Evolutionary conservation across 2,797 vertebrate species (phyloP).

Genomic region (Petrocephalus schoutedeni): DNA sequence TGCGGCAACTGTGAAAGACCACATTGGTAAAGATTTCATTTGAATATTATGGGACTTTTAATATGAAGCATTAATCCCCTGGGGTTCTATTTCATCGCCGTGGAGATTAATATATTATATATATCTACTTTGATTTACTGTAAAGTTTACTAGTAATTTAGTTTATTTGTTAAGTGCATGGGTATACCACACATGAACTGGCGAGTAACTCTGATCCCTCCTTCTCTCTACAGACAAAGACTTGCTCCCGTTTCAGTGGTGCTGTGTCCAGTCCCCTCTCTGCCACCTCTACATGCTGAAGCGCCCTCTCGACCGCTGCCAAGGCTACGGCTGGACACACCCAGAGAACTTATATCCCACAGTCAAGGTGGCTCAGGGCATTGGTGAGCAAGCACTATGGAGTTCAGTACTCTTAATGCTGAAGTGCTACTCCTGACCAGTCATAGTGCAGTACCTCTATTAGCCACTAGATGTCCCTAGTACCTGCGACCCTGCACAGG

Average conservation of each 20-base stretch:
- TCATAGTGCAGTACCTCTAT: conserved; percentile 6
- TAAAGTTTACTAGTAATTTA: conserved; percentile 2
- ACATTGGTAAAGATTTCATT: conserved; percentile 58
- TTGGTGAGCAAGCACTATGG: conserved; percentile 54
- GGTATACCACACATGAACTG: not conserved
- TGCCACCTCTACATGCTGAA: conserved; percentile 66
- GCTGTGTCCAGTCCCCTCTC: conserved; percentile 63
- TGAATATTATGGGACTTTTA: not conserved
- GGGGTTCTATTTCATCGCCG: not conserved
- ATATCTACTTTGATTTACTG: not conserved
- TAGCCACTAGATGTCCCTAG: not conserved
- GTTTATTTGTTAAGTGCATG: not conserved
- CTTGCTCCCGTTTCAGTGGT: conserved; percentile 74
- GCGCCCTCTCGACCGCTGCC: conserved; percentile 67
- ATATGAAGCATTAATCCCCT: not conserved
- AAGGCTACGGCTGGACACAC: conserved; percentile 55
- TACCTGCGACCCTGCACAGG: no score
- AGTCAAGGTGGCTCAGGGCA: conserved; percentile 50
- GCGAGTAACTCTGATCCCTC: conserved; percentile 9
- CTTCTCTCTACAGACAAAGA: conserved; percentile 58
- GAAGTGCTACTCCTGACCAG: not conserved
- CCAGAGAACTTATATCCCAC: conserved; percentile 26
- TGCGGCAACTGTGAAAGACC: conserved; percentile 46
- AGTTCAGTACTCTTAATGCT: not conserved
- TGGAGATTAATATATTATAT: not conserved